Base-by-base conservation (phyloP, 1,140 invertebrate species). In the Drosophila obscura region DNA sequence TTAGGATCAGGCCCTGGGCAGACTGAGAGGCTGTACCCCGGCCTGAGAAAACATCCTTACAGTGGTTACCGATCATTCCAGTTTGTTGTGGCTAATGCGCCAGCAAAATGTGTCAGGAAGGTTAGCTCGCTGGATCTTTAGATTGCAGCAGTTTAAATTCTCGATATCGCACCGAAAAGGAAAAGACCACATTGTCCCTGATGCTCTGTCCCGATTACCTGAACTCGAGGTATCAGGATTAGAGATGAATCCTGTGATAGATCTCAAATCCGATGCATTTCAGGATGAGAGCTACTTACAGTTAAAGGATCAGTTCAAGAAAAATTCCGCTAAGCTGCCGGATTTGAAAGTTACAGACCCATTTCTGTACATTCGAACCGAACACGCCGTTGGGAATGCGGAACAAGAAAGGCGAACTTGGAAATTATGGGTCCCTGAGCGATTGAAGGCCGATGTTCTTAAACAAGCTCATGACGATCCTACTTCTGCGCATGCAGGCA, bases 141-240 rank as follows among this genome's bases (percentile, higher is more conserved):
- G 19, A 7, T 11, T 60, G 5, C 28, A 60, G 4, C 19, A 19
- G 0, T 41, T 26, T 24, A 49, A 51, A 13, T 50, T 50, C 11
- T 15, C 26, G 19, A 44, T 56, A 11, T 43, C 53, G 7, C 53
- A 44, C 39, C 4, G 41, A 22, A 56, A 56, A n/a, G 53, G 53
- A 19, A 62, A 39, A 4, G 74, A 91, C 13, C 73, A 91, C 43
- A 31, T 89, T 6, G 78, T 91, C 2, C 46, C 68, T 1, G 67
- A 77, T 16, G 63, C 67, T 2, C 22, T 77, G 5, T 73, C 62
- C 2, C 35, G 66, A 2, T 52, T 26, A 4, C 7, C 4, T 9
- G 50, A 16, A 52, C 28, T 16, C 4, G 26, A 52, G n/a, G 50
- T 31, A 8, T 51, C 7, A 5, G 26, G 5, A 6, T 5, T 26